phyloP scores from a whole-genome alignment of 1,140 invertebrate genomes.

The Drosophila suzukii region DNA sequence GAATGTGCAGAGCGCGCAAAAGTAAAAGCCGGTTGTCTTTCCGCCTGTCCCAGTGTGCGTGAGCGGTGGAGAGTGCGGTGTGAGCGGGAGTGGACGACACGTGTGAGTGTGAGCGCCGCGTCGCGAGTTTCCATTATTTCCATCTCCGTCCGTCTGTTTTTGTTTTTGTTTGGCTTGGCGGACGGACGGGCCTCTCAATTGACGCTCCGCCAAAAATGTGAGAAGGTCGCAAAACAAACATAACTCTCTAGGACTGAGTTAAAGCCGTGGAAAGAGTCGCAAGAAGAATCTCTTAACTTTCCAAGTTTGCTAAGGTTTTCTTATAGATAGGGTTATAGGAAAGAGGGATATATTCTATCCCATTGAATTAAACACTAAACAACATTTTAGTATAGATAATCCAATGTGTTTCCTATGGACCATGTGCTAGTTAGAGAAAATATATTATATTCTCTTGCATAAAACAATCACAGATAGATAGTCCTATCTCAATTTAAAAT shows the following conservation, averaged over 20 bases:
- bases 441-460: too few species aligned
- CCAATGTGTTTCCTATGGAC: too few species aligned
- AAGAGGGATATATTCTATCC: too few species aligned
- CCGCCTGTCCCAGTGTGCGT: slow-evolving; percentile 40
- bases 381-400: too few species aligned
- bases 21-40: slow-evolving; percentile 69
- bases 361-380: too few species aligned
- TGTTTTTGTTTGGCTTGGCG: slow-evolving; percentile 44
- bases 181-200: slow-evolving; percentile 21
- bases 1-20: slow-evolving; percentile 72
- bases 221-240: slow-evolving; percentile 7
- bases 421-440: too few species aligned
- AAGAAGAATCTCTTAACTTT: neutral
- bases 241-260: slow-evolving; percentile 10
- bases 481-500: too few species aligned
- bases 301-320: neutral
- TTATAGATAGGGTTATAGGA: neutral
- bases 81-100: slow-evolving; percentile 6
- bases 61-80: slow-evolving; percentile 23
- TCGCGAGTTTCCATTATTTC: slow-evolving; percentile 29
- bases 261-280: neutral
- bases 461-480: too few species aligned
- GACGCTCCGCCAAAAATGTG: slow-evolving; percentile 14
- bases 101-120: slow-evolving; percentile 9
- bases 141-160: slow-evolving; percentile 29